A percentile compares a stretch with the other conserved stretches of the same genome.
These are phyloP conservation scores for Psittacula derbiana DNA, from an alignment of 2,797 vertebrate genomes.

Conservation along the genomic window DNA sequence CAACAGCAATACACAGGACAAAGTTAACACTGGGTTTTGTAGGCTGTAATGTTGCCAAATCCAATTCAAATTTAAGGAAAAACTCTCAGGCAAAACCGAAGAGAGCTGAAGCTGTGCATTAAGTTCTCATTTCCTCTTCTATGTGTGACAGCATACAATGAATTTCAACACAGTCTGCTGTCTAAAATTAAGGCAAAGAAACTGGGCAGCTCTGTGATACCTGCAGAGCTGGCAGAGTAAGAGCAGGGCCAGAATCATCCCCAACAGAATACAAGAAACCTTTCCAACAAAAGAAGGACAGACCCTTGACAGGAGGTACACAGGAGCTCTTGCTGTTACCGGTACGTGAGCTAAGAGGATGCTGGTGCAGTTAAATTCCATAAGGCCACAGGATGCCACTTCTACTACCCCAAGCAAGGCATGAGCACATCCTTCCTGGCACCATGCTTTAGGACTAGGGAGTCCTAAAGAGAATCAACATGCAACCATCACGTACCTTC, in stretches of 20 bases:
- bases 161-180: not conserved
- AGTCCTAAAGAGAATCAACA: not conserved
- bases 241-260: not conserved
- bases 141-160: not conserved
- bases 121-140: not conserved
- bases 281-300: not conserved
- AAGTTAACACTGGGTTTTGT: not conserved
- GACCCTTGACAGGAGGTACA: not conserved
- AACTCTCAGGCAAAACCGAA: not conserved
- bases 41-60: not conserved
- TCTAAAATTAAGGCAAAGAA: not conserved
- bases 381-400: not conserved
- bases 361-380: not conserved
- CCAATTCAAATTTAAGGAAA: not conserved
- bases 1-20: accelerated
- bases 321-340: not conserved
- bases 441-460: not conserved
- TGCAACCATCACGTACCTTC: accelerated
- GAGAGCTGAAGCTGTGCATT: not conserved
- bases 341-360: not conserved
- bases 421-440: not conserved
- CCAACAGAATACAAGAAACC: not conserved
- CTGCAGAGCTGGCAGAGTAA: not conserved
- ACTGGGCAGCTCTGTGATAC: not conserved
- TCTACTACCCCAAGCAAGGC: not conserved